These are phyloP conservation scores for Myioborus melanocephalus DNA, from an alignment of 2,797 vertebrate genomes.

Conservation along the genomic window DNA sequence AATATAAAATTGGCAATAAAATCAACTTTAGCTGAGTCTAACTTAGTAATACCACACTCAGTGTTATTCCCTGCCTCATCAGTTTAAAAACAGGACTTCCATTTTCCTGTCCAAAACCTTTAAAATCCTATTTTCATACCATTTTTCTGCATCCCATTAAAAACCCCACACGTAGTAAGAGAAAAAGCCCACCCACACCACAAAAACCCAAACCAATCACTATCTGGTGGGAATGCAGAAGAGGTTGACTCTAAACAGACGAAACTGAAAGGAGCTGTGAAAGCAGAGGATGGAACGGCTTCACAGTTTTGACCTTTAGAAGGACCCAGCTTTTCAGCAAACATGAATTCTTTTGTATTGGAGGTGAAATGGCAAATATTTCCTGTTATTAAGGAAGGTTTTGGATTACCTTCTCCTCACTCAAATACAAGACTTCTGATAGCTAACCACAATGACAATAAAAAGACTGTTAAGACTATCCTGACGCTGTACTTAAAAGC, in stretches of 20 bases:
- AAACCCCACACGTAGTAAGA: neutral
- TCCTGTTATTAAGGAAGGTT: slow-evolving; percentile 60
- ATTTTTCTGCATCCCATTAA: neutral
- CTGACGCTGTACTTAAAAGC: slow-evolving; percentile 22
- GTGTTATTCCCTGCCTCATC: slow-evolving; percentile 1
- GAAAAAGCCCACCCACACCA: neutral
- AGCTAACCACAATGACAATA: slow-evolving; percentile 20
- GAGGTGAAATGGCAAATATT: slow-evolving; percentile 53
- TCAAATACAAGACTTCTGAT: slow-evolving; percentile 35
- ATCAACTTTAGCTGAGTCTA: neutral
- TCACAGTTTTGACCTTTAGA: slow-evolving; percentile 44
- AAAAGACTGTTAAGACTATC: slow-evolving; percentile 15
- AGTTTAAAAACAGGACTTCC: neutral
- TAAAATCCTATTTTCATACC: neutral
- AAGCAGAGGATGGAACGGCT: slow-evolving; percentile 31
- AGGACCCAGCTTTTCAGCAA: slow-evolving; percentile 30
- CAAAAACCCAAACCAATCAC: neutral
- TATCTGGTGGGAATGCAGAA: neutral
- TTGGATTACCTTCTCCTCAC: slow-evolving; percentile 46
- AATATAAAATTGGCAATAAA: neutral
- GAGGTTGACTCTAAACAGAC: neutral
- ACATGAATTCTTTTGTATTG: slow-evolving; percentile 45
- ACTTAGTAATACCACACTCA: neutral
- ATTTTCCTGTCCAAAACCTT: neutral
- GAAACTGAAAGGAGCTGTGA: slow-evolving; percentile 27